A percentile compares a stretch with the other conserved stretches of the same genome.
phyloP scores from a whole-genome alignment of 2,113 vertebrate genomes.

The Rynchops niger region DNA sequence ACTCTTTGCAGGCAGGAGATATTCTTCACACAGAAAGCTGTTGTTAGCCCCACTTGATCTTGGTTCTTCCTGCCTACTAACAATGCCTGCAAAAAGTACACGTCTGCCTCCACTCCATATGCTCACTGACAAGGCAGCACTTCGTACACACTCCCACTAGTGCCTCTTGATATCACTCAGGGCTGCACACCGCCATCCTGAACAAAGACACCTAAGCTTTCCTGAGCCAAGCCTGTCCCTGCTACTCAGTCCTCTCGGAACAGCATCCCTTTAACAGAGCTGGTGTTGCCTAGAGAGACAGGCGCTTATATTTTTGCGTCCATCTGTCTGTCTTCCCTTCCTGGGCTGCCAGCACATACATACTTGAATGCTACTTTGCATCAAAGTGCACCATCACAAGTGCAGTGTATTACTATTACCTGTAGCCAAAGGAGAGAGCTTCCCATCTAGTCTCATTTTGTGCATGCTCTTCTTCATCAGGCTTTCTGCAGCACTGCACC shows the following conservation, averaged over 20 bases:
- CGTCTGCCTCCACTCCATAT: fast-evolving
- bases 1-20: not conserved
- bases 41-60: not conserved
- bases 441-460: not conserved
- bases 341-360: not conserved
- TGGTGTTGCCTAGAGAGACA: not conserved
- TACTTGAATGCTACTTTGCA: not conserved
- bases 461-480: not conserved
- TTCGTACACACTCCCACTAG: not conserved
- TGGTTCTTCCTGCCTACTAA: not conserved
- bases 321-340: not conserved
- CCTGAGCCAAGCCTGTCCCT: not conserved
- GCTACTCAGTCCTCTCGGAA: not conserved
- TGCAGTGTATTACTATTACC: not conserved
- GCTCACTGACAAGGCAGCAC: not conserved
- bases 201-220: not conserved
- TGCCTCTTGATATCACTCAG: not conserved
- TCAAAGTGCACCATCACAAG: not conserved
- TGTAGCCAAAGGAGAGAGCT: not conserved
- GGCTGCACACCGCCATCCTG: not conserved
- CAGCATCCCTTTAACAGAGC: not conserved
- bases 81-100: not conserved
- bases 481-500: not conserved
- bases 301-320: not conserved
- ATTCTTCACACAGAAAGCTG: not conserved